Conservation (phyloP, 2,797 vertebrate species). For the Mallotus villosus region DNA sequence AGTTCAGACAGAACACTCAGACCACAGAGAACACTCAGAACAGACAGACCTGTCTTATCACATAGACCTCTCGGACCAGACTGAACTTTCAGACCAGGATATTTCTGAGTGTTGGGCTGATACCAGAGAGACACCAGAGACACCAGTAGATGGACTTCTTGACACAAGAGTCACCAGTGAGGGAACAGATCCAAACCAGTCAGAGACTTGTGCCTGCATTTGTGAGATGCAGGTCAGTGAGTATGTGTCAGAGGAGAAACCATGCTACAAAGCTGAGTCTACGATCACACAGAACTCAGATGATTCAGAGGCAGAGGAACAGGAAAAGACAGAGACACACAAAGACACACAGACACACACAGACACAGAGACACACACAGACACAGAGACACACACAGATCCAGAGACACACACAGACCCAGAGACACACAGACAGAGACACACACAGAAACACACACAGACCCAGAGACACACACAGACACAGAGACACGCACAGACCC, state of each 20-base stretch:
- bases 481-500: neutral
- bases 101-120: slow-evolving; percentile 32
- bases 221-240: neutral
- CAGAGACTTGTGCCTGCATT: neutral
- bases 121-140: slow-evolving; percentile 40
- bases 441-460: neutral
- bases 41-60: slow-evolving; percentile 20
- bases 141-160: neutral
- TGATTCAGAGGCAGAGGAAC: neutral
- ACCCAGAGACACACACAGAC: neutral
- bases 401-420: neutral
- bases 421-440: neutral
- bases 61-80: slow-evolving; percentile 38
- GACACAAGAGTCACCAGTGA: neutral
- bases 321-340: neutral
- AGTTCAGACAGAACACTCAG: slow-evolving; percentile 38
- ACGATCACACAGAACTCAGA: neutral
- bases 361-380: neutral
- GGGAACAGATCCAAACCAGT: neutral
- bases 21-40: slow-evolving; percentile 30
- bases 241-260: slow-evolving; percentile 36
- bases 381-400: neutral
- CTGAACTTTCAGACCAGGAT: slow-evolving; percentile 42
- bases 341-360: neutral
- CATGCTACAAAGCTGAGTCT: slow-evolving; percentile 30